Conservation (phyloP, 1,140 invertebrate species). For the Polypedilum pembai region DNA sequence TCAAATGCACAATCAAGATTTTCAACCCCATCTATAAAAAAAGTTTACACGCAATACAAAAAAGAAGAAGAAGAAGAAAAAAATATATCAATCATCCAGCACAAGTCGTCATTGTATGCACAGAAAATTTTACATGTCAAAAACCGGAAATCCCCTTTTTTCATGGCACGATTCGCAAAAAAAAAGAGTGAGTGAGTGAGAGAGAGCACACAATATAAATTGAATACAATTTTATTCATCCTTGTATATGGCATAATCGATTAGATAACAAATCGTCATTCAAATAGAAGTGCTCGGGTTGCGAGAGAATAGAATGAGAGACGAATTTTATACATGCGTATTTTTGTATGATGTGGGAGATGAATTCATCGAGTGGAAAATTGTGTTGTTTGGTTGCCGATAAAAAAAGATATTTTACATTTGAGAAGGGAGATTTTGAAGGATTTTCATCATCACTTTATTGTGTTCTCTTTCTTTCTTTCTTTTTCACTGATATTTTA, state of each 20-base stretch:
- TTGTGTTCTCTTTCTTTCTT: too few species aligned
- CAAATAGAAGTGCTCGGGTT: neutral
- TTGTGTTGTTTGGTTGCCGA: neutral
- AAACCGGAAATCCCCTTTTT: constrained; percentile 25
- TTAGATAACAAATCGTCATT: constrained; percentile 27
- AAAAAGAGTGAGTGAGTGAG: too few species aligned
- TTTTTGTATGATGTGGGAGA: neutral
- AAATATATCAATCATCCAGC: too few species aligned
- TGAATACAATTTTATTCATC: constrained; percentile 21
- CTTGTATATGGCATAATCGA: constrained; percentile 22
- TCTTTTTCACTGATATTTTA: too few species aligned
- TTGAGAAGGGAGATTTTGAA: too few species aligned
- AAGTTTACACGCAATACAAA: too few species aligned
- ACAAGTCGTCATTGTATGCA: too few species aligned
- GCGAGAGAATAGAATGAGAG: neutral
- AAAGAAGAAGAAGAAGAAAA: too few species aligned
- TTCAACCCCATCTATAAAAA: too few species aligned
- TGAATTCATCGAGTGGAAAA: constrained; percentile 25
- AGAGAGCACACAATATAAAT: neutral
- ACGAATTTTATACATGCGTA: neutral
- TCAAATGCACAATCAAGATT: too few species aligned
- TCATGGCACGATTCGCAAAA: neutral
- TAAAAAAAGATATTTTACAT: neutral
- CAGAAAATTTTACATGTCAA: constrained; percentile 14
- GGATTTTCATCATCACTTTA: too few species aligned